These are phyloP conservation scores for Scartelaos histophorus DNA, from an alignment of 2,113 vertebrate species.

Conservation along the genomic window DNA sequence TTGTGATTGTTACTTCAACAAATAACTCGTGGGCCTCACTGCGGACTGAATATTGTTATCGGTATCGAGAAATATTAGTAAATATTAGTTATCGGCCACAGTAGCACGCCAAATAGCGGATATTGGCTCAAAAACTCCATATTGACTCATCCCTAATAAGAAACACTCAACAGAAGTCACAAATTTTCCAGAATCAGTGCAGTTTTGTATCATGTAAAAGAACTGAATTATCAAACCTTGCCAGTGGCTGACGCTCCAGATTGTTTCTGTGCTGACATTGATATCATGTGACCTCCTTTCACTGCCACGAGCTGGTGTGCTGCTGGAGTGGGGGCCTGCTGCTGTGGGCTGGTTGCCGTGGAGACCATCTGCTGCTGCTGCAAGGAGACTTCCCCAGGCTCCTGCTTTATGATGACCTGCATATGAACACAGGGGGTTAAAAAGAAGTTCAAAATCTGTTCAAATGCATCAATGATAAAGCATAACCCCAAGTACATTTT, in stretches of 20 bases:
- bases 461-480: not conserved
- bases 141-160: too few species aligned
- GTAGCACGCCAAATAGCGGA: too few species aligned
- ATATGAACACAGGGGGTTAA: constrained; percentile 19
- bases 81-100: too few species aligned
- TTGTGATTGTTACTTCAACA: too few species aligned
- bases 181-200: too few species aligned
- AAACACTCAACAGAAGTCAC: too few species aligned
- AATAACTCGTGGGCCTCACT: too few species aligned
- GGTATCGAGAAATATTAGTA: too few species aligned
- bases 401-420: constrained; percentile 98
- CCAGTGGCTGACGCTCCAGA: constrained; percentile 69
- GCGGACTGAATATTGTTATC: too few species aligned
- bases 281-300: constrained; percentile 95
- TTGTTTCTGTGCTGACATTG: constrained; percentile 92
- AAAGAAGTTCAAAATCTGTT: not conserved
- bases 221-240: constrained; percentile 77
- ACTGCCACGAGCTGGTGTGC: constrained; percentile 92
- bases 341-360: constrained; percentile 69
- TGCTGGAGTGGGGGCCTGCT: constrained; percentile 68
- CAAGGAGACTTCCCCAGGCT: constrained; percentile 88
- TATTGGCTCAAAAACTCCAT: too few species aligned
- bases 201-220: not conserved
- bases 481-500: constrained; percentile 1
- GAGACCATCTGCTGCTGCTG: constrained; percentile 78